Evolutionary conservation across 1,140 invertebrate genomes (phyloP).

Genomic region (Anthonomus grandis): DNA sequence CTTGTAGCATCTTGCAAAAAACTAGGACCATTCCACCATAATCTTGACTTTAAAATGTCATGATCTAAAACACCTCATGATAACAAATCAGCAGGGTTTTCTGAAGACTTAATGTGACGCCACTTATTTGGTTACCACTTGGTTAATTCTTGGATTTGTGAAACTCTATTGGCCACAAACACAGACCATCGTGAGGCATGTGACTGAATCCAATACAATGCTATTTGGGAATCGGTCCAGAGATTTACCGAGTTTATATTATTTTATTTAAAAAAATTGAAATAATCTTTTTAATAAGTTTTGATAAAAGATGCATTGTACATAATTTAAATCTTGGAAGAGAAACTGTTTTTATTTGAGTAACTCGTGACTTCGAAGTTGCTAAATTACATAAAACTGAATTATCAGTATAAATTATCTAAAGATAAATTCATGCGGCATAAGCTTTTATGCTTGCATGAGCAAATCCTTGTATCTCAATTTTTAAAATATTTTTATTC

Average conservation of each 20-base stretch:
- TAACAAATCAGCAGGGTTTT: slow-evolving; percentile 7
- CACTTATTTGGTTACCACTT: background rate
- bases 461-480: slow-evolving; percentile 31
- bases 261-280: background rate
- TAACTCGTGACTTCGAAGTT: background rate
- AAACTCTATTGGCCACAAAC: background rate
- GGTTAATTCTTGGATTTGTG: background rate
- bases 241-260: background rate
- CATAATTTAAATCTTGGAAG: slow-evolving; percentile 13
- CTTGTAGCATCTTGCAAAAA: background rate
- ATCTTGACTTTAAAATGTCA: background rate
- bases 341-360: slow-evolving; percentile 10
- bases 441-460: slow-evolving; percentile 40
- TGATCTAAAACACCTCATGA: background rate
- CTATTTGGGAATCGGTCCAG: background rate
- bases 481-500: background rate
- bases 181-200: background rate
- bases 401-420: background rate
- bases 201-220: background rate
- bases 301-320: background rate
- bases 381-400: too few relatives aligned
- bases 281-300: slow-evolving; percentile 3
- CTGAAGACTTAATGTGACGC: background rate
- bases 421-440: slow-evolving; percentile 33
- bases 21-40: background rate